phyloP scores from a whole-genome alignment of 2,113 vertebrate species.

The Elephantulus edwardii region DNA sequence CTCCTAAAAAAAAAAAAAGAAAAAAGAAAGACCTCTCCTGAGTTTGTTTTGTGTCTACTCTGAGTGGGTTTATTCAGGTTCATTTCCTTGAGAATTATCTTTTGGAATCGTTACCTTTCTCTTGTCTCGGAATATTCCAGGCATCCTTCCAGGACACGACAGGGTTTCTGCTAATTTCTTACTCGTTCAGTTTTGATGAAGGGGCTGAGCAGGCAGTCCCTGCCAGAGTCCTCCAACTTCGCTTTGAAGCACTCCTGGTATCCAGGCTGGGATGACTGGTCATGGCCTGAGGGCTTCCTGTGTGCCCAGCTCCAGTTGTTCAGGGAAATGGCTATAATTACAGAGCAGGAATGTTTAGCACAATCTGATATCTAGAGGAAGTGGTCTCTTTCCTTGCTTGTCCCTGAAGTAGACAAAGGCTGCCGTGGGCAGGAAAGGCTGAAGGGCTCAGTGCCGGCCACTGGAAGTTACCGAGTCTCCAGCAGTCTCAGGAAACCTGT shows the following conservation, averaged over 20 bases:
- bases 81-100: not conserved
- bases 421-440: not conserved
- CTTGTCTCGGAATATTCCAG: not conserved
- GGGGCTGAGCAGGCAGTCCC: not conserved
- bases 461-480: not conserved
- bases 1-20: no score
- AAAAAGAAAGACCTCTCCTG: not conserved
- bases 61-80: not conserved
- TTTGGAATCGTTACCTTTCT: not conserved
- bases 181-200: not conserved
- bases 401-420: conserved; percentile 17
- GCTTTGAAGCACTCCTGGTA: not conserved
- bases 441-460: not conserved
- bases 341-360: not conserved
- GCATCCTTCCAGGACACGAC: not conserved
- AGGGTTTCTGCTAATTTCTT: not conserved
- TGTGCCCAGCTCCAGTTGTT: not conserved
- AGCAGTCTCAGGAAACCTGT: not conserved
- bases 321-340: not conserved
- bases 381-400: conserved; percentile 7
- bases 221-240: not conserved
- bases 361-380: not conserved
- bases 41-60: not conserved
- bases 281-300: not conserved
- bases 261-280: not conserved